Evolutionary conservation across 2,113 vertebrate genomes (phyloP).

Genomic region (Cynocephalus volans): DNA sequence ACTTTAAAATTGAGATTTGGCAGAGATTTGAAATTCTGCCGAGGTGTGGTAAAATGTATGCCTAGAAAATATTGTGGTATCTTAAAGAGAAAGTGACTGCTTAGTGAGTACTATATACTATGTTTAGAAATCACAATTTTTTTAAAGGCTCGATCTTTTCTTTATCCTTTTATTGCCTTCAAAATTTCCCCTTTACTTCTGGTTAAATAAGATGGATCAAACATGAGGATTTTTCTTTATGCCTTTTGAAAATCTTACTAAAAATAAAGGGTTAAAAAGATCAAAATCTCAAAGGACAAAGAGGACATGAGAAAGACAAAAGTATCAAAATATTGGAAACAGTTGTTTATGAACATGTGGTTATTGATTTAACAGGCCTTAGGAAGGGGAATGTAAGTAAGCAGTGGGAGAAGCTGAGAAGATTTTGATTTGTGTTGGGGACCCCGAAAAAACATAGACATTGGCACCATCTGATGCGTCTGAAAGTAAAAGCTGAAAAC

Average conservation of each 20-base stretch:
- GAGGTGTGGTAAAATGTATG: constrained; percentile 15
- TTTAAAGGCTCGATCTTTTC: neutral
- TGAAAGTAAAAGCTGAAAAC: neutral
- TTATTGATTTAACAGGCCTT: neutral
- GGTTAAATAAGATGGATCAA: constrained; percentile 3
- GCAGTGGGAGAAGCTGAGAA: neutral
- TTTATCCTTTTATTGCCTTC: neutral
- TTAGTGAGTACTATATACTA: neutral
- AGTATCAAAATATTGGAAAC: neutral
- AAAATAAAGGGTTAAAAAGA: neutral
- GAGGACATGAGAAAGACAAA: constrained; percentile 8
- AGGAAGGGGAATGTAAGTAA: neutral
- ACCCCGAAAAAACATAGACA: neutral
- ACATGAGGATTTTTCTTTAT: neutral
- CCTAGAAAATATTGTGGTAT: neutral
- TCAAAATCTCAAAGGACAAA: neutral
- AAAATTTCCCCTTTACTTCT: constrained; percentile 30
- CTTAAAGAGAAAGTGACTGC: constrained; percentile 35
- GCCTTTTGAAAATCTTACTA: neutral
- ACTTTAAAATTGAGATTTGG: constrained; percentile 35
- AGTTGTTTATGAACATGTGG: neutral
- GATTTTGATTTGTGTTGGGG: neutral
- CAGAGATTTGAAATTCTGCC: neutral
- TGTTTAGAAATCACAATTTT: neutral
- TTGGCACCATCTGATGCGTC: neutral